Evolutionary conservation across 2,113 vertebrate species (phyloP).

Genomic region (Tapirus terrestris): DNA sequence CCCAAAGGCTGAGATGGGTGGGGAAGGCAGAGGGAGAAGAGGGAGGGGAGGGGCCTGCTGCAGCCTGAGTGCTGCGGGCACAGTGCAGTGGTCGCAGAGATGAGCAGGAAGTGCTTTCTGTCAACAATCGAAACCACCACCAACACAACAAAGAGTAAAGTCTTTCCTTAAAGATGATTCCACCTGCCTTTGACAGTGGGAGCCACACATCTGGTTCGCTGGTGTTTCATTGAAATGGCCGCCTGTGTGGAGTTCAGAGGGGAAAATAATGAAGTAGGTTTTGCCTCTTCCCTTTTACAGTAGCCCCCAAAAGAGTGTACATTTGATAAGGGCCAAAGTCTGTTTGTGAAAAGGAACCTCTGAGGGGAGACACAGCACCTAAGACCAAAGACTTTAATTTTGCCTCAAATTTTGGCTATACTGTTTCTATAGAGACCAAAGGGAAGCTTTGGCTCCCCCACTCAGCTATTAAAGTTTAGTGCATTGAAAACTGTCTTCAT

Average conservation of each 20-base stretch:
- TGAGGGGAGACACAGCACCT: slow-evolving; percentile 87
- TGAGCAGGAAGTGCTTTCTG: slow-evolving; percentile 27
- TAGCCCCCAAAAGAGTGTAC: slow-evolving; percentile 40
- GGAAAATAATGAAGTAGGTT: slow-evolving; percentile 78
- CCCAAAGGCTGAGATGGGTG: background rate
- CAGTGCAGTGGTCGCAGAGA: background rate
- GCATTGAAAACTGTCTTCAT: slow-evolving; percentile 98
- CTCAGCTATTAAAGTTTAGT: slow-evolving; percentile 98
- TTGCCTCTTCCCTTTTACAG: slow-evolving; percentile 69
- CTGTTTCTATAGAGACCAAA: slow-evolving; percentile 97
- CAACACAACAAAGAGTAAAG: slow-evolving; percentile 25
- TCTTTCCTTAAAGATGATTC: slow-evolving; percentile 8
- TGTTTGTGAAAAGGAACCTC: slow-evolving; percentile 82
- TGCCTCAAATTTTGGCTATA: slow-evolving; percentile 95
- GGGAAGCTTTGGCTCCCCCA: slow-evolving; percentile 93
- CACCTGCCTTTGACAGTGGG: slow-evolving; percentile 45
- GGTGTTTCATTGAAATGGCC: slow-evolving; percentile 62
- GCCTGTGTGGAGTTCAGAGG: slow-evolving; percentile 66
- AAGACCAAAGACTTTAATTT: slow-evolving; percentile 95
- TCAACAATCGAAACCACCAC: slow-evolving; percentile 7
- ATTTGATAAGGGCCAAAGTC: slow-evolving; percentile 75
- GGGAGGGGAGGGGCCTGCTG: background rate
- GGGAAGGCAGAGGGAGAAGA: background rate
- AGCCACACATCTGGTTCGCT: slow-evolving; percentile 51
- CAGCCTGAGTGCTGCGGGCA: background rate